Percentiles rank a stretch among this genome's conserved stretches.
These are phyloP conservation scores for Ctenopoma kingsleyae DNA, from an alignment of 2,797 vertebrate genomes.

Conservation along the genomic window DNA sequence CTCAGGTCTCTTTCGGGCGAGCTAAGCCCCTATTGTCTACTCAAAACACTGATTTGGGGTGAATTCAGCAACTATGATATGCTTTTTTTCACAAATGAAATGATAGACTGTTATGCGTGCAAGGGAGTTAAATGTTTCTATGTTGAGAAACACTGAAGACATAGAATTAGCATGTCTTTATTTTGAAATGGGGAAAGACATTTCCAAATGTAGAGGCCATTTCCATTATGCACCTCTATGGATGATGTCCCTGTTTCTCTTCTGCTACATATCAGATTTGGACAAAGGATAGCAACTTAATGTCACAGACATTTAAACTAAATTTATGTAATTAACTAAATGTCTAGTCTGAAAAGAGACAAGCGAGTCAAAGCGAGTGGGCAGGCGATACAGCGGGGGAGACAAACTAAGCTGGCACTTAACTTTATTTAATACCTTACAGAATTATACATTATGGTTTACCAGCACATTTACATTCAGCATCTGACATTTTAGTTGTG, in stretches of 20 bases:
- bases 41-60: no score
- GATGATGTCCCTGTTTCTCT: background rate
- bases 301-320: conserved; percentile 53
- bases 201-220: background rate
- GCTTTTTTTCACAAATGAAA: no score
- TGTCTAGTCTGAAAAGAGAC: conserved; percentile 29
- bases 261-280: conserved; percentile 15
- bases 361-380: conserved; percentile 3
- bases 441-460: conserved; percentile 12
- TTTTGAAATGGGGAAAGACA: background rate
- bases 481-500: conserved; percentile 14
- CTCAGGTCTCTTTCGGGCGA: no score
- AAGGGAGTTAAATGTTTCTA: background rate
- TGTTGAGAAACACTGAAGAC: background rate
- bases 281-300: background rate
- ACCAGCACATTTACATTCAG: conserved; percentile 16
- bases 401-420: conserved; percentile 27
- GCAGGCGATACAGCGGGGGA: conserved; percentile 8
- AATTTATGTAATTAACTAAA: conserved; percentile 49
- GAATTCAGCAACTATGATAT: no score
- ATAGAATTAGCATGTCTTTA: background rate
- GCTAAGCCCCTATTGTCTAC: no score
- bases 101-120: background rate
- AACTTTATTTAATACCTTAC: conserved; percentile 21
- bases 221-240: background rate